A percentile compares a stretch with the other conserved stretches of the same genome.
Evolutionary conservation across 2,113 vertebrate species (phyloP).

Genomic region (Ictalurus punctatus): DNA sequence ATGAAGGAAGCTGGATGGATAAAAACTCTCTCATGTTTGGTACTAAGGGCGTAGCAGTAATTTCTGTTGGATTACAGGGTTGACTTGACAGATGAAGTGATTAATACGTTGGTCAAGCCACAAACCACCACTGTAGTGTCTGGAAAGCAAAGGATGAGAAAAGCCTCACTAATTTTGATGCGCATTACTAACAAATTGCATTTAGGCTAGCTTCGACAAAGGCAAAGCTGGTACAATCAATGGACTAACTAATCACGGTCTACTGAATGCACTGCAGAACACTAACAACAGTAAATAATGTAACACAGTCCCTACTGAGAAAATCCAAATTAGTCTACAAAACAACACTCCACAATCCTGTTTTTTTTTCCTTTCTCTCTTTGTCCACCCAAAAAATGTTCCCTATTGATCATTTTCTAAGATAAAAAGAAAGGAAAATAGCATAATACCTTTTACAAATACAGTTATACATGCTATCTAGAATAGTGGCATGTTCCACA

Average conservation of each 20-base stretch:
- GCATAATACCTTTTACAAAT: background rate
- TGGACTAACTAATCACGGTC: background rate
- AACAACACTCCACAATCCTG: background rate
- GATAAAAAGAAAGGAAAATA: background rate
- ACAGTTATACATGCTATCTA: background rate
- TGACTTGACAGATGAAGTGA: background rate
- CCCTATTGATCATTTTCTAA: background rate
- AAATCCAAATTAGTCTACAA: background rate
- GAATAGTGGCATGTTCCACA: background rate
- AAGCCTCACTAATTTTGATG: background rate
- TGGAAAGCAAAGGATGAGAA: background rate
- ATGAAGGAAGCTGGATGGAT: background rate
- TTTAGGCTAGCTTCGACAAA: background rate
- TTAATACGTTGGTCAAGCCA: background rate
- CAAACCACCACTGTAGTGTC: background rate
- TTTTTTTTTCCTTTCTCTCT: background rate
- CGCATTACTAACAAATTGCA: background rate
- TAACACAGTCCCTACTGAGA: background rate
- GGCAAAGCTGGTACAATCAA: background rate
- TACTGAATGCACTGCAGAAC: background rate
- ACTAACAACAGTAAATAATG: background rate
- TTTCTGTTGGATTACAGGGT: background rate
- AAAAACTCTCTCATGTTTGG: conserved; percentile 20
- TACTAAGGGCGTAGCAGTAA: background rate
- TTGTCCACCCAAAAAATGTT: background rate